Evolutionary conservation across 2,113 vertebrate genomes (phyloP).

Genomic region (Galemys pyrenaicus): DNA sequence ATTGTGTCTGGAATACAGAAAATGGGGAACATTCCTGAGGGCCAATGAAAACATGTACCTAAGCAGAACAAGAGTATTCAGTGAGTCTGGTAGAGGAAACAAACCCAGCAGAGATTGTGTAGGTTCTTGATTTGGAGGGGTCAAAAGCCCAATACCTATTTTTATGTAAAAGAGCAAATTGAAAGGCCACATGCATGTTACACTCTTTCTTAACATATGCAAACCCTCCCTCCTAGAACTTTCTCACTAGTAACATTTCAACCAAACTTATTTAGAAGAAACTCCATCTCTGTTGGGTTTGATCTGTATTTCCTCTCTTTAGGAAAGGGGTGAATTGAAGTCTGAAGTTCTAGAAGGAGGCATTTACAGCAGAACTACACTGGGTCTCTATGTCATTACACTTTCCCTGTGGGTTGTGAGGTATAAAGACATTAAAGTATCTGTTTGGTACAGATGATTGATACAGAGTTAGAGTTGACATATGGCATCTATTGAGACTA

Average conservation of each 20-base stretch:
- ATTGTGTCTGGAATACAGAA: background rate
- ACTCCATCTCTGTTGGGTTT: background rate
- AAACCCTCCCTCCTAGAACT: background rate
- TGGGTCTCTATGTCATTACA: background rate
- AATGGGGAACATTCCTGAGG: background rate
- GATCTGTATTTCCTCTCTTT: background rate
- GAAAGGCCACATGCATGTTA: background rate
- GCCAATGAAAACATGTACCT: background rate
- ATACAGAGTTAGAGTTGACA: background rate
- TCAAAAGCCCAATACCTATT: background rate
- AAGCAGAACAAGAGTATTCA: background rate
- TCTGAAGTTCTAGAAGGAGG: background rate
- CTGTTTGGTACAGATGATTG: background rate
- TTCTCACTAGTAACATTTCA: background rate
- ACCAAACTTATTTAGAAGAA: background rate
- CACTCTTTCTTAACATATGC: background rate
- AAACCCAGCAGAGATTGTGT: background rate
- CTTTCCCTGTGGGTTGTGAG: background rate
- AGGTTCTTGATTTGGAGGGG: background rate
- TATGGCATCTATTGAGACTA: background rate
- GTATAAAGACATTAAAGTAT: background rate
- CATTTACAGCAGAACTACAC: background rate
- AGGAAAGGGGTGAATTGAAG: background rate
- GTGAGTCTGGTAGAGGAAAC: background rate
- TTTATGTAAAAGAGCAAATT: fast-evolving